Base-by-base conservation (phyloP, 2,113 vertebrate species). In the Colistium nudipinnis region DNA sequence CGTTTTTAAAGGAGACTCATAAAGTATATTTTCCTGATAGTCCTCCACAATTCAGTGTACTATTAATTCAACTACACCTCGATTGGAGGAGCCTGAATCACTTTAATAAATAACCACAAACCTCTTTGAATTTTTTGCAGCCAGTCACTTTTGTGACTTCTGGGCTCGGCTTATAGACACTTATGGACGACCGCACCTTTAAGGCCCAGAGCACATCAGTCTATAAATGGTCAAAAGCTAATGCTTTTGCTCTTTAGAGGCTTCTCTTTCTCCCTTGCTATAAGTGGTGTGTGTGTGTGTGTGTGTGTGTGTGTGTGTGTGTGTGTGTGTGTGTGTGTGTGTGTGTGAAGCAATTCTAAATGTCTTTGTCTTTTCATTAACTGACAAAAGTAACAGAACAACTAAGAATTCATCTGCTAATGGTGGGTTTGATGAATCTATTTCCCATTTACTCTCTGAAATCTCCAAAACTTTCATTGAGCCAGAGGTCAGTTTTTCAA, bases 71-170 rank as follows among this genome's bases (percentile, higher is more conserved):
- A 67, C 54, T 54, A n/a, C 71, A 77, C 61, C 70, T 67, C 65
- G 70, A 78, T 67, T 54, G 54, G 35, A 48, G 53, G 54, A 33
- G 66, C 39, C 24, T 22, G 45, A 71, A 63, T 56, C 43, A 14
- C 76, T 56, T 2, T 74, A 70, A 80, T 84, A 77, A 78, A 84
- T 74, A 74, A 78, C 55, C 47, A 60, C 11, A 78, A 63, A 71
- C 52, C 74, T 63, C 56, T 62, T 44, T 63, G 73, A 73, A 44
- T 59, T 55, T 53, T 13, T 55, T 35, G 25, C 64, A 72, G 52
- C 62, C 33, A 53, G 20, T 71, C 71, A 22, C 22, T 39, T 77
- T 65, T 59, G 14, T 63, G n/a, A n/a, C n/a, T 74, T 63, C 41
- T 24, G 25, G 4, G 30, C 11, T n/a, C 36, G 22, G 35, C 17